These are phyloP conservation scores for Pygoscelis antarcticus DNA, from an alignment of 2,113 vertebrate species.

Conservation along the genomic window DNA sequence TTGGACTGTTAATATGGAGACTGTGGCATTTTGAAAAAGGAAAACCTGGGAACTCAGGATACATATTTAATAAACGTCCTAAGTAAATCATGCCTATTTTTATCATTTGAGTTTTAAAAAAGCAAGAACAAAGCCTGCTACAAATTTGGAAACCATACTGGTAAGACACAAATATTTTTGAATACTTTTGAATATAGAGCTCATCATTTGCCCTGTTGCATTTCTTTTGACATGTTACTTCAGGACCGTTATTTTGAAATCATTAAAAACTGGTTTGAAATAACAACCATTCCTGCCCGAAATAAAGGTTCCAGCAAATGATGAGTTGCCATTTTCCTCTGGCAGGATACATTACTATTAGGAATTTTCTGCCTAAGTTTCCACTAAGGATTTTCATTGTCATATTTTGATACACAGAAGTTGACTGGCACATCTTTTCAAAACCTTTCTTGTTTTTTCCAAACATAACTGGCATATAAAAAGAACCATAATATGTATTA, in stretches of 20 bases:
- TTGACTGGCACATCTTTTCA: constrained; percentile 65
- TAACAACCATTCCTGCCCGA: not conserved
- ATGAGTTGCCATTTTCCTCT: constrained; percentile 19
- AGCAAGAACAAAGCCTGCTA: not conserved
- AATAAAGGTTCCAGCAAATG: not conserved
- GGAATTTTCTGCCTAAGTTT: constrained; percentile 54
- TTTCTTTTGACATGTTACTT: not conserved
- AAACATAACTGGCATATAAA: constrained; percentile 62
- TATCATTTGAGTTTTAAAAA: not conserved
- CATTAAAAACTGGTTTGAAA: not conserved
- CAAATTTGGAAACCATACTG: not conserved
- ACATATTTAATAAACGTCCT: not conserved
- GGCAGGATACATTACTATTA: not conserved
- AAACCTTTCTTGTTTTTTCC: constrained; percentile 54
- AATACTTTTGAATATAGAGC: not conserved
- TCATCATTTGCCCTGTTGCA: not conserved
- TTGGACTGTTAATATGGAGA: not conserved
- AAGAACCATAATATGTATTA: constrained; percentile 67
- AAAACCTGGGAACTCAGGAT: not conserved
- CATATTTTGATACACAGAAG: constrained; percentile 43
- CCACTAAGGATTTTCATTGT: constrained; percentile 6
- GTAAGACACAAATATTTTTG: not conserved
- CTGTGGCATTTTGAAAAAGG: not conserved
- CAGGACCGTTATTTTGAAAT: constrained; percentile 4
- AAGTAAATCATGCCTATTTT: not conserved